Base-by-base conservation (phyloP, 2,113 vertebrate species). In the Rafetus swinhoei region DNA sequence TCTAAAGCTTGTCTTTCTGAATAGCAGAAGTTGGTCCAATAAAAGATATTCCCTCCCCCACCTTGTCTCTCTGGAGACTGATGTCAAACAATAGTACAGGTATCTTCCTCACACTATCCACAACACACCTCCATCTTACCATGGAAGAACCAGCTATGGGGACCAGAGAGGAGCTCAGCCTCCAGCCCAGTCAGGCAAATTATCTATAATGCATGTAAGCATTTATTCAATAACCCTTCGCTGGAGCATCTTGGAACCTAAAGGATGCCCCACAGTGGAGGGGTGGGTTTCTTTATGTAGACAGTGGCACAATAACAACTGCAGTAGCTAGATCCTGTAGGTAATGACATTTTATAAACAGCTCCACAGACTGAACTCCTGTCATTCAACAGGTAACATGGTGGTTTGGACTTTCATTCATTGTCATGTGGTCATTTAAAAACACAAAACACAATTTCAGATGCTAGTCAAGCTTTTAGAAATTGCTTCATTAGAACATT, bases 401-500 rank as follows among this genome's bases (percentile, higher is more conserved):
- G 1, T 24, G n/a, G 1, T 12, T 84, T 87, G 5, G 32, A 2
- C 45, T 22, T 57, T 85, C 50, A 32, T 27, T 22, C 19, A 7
- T 29, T 2, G 2, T 10, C 12, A 72, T 45, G 7, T 77, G 21
- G 81, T 88, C 65, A 86, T 27, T 59, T 55, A 1, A 57, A 53
- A 39, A 45, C 53, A 12, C 2, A 55, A 56, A 2, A 10, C 22
- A n/a, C 25, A 50, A 45, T 19, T 57, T 4, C 0, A 84, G 62
- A n/a, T n/a, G 1, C 0, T 29, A 92, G 19, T 69, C 60, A 53
- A 74, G 4, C 1, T 90, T 89, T 94, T 12, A 50, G 50, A 21
- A 91, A 60, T 85, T 3, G 19, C 5, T 1, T 13, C 1, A 9
- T 92, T 69, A 45, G 39, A 76, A 3, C 1, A 32, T 15, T 9